Evolutionary conservation across 1,140 invertebrate genomes (phyloP).

Genomic region (Coenobita brevimanus): DNA sequence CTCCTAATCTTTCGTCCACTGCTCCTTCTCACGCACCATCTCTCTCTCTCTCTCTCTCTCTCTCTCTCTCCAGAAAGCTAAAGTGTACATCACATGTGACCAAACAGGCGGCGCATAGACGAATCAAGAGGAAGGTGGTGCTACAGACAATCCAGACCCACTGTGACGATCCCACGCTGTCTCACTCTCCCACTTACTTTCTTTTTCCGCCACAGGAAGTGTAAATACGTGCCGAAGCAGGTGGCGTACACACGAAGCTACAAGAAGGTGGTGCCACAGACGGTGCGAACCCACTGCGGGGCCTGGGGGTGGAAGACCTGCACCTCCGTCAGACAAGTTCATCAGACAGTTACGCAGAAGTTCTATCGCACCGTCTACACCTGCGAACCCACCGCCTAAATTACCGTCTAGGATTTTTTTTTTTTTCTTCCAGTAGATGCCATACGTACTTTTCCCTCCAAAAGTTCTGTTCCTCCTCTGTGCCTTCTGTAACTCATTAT

Average conservation of each 20-base stretch:
- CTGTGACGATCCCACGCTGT: not conserved
- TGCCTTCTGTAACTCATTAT: too few relatives aligned
- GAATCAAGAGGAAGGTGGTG: too few relatives aligned
- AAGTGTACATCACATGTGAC: too few relatives aligned
- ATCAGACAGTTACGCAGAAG: constrained; percentile 56
- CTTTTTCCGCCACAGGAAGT: constrained; percentile 20
- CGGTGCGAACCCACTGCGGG: constrained; percentile 51
- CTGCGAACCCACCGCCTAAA: constrained; percentile 24
- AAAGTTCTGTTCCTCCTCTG: too few relatives aligned
- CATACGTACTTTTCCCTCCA: too few relatives aligned
- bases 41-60: too few relatives aligned
- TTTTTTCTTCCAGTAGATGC: too few relatives aligned
- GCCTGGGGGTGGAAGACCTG: constrained; percentile 60
- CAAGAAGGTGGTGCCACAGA: constrained; percentile 52
- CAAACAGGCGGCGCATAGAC: too few relatives aligned
- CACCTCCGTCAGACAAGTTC: constrained; percentile 50
- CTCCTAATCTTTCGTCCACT: too few relatives aligned
- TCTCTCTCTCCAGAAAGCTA: too few relatives aligned
- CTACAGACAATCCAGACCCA: not conserved
- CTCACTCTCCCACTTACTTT: not conserved
- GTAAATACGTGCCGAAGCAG: constrained; percentile 58
- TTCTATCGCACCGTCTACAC: constrained; percentile 57
- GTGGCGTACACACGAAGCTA: constrained; percentile 57
- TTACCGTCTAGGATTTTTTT: too few relatives aligned
- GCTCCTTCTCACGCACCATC: too few relatives aligned